Base-by-base conservation (phyloP, 2,888 invertebrate species). In the Creontiades dilutus region DNA sequence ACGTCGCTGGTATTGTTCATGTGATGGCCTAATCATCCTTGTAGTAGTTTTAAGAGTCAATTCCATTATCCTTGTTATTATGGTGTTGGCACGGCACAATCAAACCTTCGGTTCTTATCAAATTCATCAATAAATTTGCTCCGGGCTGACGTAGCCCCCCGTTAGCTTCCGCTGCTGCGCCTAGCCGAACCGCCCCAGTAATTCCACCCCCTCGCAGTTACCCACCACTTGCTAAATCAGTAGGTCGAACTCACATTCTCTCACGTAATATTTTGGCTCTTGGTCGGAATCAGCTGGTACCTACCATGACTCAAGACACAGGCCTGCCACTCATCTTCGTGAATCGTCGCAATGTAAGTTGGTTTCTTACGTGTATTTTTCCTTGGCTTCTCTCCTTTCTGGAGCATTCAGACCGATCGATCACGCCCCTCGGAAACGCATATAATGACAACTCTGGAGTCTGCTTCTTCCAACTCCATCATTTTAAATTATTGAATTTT, bases 221-320 rank as follows among this genome's bases (percentile, higher is more conserved):
- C 14, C 16, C 23, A 23, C 68, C 68, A 68, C 68, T 68, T 68
- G 68, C 68, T 68, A 12, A 23, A 23, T 19, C 68, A 68, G 68
- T 68, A 23, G 68, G 68, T 68, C 68, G 23, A 27, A 68, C 68
- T 68, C 68, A 23, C 19, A 12, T 68, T 68, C 23, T 68, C 57
- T 68, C 68, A 19, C 68, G 27, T 61, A 19, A 23, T 68, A 68
- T 68, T 68, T 68, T 68, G n/a, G 5, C 68, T 68, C 68, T 23
- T 68, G 68, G 68, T 68, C 0, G 19, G 68, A 68, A 27, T 68
- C 68, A 68, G 68, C 68, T 68, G 68, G 68, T 68, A 68, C 19
- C 27, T 68, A 68, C 23, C 68, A 68, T 68, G 68, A 68, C 68
- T 12, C 68, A 68, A 68, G 68, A 4, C 27, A 11, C 68, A 19